These are phyloP conservation scores for Cardinalis cardinalis DNA, from an alignment of 2,113 vertebrate species.

Conservation along the genomic window DNA sequence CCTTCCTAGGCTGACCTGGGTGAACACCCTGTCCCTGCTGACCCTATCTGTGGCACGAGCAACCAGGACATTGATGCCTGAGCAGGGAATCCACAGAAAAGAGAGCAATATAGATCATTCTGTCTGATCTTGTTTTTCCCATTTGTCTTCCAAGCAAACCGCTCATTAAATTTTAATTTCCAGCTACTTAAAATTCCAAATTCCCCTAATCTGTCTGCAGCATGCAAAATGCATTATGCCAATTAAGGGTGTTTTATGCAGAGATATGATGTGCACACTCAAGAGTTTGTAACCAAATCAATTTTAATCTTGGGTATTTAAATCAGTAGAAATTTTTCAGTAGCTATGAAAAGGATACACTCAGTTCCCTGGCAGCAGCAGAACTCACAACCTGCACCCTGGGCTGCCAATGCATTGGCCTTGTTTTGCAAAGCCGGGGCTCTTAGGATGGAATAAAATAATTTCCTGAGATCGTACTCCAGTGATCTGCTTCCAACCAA, in stretches of 20 bases:
- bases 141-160: neutral
- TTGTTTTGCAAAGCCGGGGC: neutral
- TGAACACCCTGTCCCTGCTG: neutral
- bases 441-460: neutral
- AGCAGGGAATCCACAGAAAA: neutral
- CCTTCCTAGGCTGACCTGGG: neutral
- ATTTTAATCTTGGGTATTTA: conserved; percentile 13
- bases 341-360: neutral
- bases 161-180: conserved; percentile 54
- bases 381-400: neutral
- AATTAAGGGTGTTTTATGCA: conserved; percentile 27
- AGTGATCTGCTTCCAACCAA: neutral
- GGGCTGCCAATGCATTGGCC: neutral
- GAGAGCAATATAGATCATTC: neutral
- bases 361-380: neutral
- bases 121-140: neutral
- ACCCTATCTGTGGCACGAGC: neutral
- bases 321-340: neutral
- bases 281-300: conserved; percentile 17
- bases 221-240: conserved; percentile 33
- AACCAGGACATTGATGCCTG: fast-evolving
- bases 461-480: neutral
- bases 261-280: neutral
- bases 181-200: conserved; percentile 48
- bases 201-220: conserved; percentile 29